These are phyloP conservation scores for Sitobion miscanthi DNA, from an alignment of 1,140 invertebrate species.

Conservation along the genomic window DNA sequence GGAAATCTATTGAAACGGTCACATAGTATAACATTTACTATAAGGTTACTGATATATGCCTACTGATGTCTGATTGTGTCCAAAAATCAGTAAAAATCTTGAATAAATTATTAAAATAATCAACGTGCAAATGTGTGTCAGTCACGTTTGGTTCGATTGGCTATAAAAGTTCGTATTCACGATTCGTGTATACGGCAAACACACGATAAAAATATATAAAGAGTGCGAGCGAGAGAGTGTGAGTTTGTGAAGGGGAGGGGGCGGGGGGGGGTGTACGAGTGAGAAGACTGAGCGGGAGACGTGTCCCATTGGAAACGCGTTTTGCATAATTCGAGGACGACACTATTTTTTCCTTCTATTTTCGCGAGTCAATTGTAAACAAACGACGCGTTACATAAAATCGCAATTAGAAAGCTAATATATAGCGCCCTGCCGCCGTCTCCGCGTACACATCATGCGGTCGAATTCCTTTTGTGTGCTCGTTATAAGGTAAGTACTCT, in stretches of 20 bases:
- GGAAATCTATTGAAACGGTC: neutral
- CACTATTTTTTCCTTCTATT: conserved; percentile 22
- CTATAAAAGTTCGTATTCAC: neutral
- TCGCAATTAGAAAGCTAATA: conserved; percentile 37
- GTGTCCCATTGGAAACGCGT: neutral
- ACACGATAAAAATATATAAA: neutral
- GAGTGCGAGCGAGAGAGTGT: neutral
- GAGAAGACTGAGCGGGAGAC: neutral
- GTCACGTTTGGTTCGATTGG: neutral
- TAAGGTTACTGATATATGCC: neutral
- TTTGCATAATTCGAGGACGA: conserved; percentile 23
- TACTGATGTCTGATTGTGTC: neutral
- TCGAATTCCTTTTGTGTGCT: conserved; percentile 20
- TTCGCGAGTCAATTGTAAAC: conserved; percentile 20
- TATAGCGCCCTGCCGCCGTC: conserved; percentile 5
- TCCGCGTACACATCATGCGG: neutral
- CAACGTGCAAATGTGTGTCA: neutral
- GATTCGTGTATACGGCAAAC: neutral
- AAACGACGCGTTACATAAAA: conserved; percentile 29
- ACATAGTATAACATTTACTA: neutral
- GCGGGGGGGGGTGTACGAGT: neutral
- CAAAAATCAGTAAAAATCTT: neutral
- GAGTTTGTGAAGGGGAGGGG: no score
- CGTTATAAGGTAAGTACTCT: conserved; percentile 8
- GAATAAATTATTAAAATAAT: conserved; percentile 8